Percentiles rank a stretch among this genome's conserved stretches.
Evolutionary conservation across 2,113 vertebrate species (phyloP).

Genomic region (Microcebus jonahi): DNA sequence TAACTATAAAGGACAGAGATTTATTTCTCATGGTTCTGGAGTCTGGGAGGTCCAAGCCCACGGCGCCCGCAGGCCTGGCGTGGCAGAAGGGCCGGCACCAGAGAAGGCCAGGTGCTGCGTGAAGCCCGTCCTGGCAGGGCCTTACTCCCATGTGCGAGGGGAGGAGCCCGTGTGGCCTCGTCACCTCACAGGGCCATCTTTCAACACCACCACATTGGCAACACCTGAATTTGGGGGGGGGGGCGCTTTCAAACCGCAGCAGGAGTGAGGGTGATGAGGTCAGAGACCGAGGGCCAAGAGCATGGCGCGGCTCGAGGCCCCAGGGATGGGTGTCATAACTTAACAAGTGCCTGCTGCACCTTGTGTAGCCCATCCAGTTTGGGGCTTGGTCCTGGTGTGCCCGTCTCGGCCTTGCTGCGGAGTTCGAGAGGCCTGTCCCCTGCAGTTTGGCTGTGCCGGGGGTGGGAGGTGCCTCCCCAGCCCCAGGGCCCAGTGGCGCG

Average conservation of each 20-base stretch:
- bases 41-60: too few relatives aligned
- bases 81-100: neutral
- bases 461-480: fast-evolving
- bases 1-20: too few relatives aligned
- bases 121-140: neutral
- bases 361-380: fast-evolving
- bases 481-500: fast-evolving
- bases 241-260: fast-evolving
- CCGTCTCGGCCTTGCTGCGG: fast-evolving
- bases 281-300: fast-evolving
- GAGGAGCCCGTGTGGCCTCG: neutral
- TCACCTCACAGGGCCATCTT: neutral
- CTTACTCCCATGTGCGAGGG: fast-evolving
- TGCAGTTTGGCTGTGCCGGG: neutral
- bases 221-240: neutral
- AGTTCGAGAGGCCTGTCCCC: neutral
- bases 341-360: fast-evolving
- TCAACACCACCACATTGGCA: too few relatives aligned
- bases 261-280: neutral
- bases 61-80: neutral
- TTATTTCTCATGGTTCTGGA: neutral
- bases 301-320: fast-evolving
- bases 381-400: neutral
- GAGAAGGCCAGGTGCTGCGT: fast-evolving
- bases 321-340: fast-evolving